phyloP scores from a whole-genome alignment of 2,888 invertebrate genomes.

The Gasteruption jaculator region DNA sequence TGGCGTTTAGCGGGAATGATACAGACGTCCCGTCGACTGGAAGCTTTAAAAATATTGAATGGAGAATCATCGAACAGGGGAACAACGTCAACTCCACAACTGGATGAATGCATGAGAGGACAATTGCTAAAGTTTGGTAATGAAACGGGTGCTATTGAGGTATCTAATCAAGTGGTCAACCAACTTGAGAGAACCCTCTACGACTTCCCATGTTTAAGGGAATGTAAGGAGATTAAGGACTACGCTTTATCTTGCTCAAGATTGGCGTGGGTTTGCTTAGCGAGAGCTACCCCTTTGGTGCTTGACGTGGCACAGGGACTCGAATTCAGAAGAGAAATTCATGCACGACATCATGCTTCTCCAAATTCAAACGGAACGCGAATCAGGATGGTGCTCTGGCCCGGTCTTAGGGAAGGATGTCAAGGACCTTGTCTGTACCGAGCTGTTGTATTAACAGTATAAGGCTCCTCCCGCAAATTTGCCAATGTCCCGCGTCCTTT shows the following conservation, averaged over 20 bases:
- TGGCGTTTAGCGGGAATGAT: conserved; percentile 44
- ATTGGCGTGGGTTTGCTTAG: conserved; percentile 71
- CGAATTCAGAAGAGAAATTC: conserved; percentile 55
- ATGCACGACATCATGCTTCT: conserved; percentile 60
- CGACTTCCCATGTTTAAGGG: conserved; percentile 86
- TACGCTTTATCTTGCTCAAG: conserved; percentile 80
- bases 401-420: conserved; percentile 56
- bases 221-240: conserved; percentile 71
- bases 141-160: conserved; percentile 38
- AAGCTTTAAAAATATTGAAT: conserved; percentile 38
- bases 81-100: conserved; percentile 22
- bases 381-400: conserved; percentile 62
- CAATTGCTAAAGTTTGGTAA: conserved; percentile 40
- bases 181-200: conserved; percentile 85
- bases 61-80: conserved; percentile 24
- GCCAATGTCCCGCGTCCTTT: no score
- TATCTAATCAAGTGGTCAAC: conserved; percentile 39
- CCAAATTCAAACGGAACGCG: conserved; percentile 52
- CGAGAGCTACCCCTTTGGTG: conserved; percentile 38
- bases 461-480: no score
- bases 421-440: conserved; percentile 60
- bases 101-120: conserved; percentile 41
- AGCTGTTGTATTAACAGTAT: conserved; percentile 59
- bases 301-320: conserved; percentile 38
- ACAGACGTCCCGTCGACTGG: conserved; percentile 38